Evolutionary conservation across 2,888 invertebrate species (phyloP), one percentile per base, ranked within the genome.

Genomic region (Caradrina kadenii): DNA sequence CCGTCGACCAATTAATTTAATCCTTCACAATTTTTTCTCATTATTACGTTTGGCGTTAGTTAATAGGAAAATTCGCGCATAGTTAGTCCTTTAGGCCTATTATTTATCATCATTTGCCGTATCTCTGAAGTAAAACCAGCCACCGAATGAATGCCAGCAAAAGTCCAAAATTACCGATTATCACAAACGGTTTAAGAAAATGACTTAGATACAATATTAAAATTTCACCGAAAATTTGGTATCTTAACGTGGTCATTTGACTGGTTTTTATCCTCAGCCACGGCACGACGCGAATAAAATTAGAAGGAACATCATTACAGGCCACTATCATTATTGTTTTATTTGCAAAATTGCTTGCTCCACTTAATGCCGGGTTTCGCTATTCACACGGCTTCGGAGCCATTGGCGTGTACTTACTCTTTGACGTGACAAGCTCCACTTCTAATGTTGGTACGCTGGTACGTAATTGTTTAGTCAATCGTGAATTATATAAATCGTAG

Each of bases 271-370:
- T 45, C 45, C 17, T 4, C 2, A 17, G 5, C 15, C 45, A 45
- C 6, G 15, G 45, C 89, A 88, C 88, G 87, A 90, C 76, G 69
- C 76, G 82, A 81, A 86, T 87, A 86, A 89, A 91, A 91, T 90
- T 91, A 89, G 86, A 92, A 90, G 90, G 90, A 91, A 88, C 89
- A 86, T 90, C 87, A 90, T 89, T 87, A 84, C 87, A 84, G 83
- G 80, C 77, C 89, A 90, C 90, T 91, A 91, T 92, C 89, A 93
- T 93, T 92, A 92, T 93, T 90, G 92, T 93, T 93, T 92, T 91
- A 92, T 93, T 92, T 92, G 89, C 91, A 87, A 92, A 92, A 93
- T 93, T 90, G 90, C 91, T 88, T 86, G 89, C 87, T 85, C 83
- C 86, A 84, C 81, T 87, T 93, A 92, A 91, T 92, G 89, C 85